Base-by-base conservation (phyloP, 2,113 vertebrate species). In the Scytalopus superciliaris region DNA sequence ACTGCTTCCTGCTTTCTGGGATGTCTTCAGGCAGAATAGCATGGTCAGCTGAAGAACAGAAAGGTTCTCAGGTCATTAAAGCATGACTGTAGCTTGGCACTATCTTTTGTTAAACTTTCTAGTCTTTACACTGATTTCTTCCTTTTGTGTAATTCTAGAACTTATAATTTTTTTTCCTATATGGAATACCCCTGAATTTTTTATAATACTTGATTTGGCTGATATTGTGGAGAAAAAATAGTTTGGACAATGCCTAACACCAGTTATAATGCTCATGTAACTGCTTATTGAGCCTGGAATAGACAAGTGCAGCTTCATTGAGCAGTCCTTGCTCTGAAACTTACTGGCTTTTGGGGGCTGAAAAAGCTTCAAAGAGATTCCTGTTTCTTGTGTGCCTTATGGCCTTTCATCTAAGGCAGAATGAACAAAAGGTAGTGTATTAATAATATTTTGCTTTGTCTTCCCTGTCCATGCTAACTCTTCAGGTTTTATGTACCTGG, bases 1-100 rank as follows among this genome's bases (percentile, higher is more conserved):
- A 99, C 44, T 87, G 97, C 68, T 97, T 98, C 85, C 98, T 98
- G 28, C 81, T 97, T 84, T 90, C 88, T 35, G 42, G 77, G n/a
- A 45, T 27, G 24, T 84, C 87, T 33, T 70, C 76, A 39, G 93
- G 93, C 78, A 89, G 47, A 72, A 37, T 35, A 80, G 57, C 77
- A 19, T 13, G 88, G 79, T 68, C 93, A 88, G 82, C 96, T 96
- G 81, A 93, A 81, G 74, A 89, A 89, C 25, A 96, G 49, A 28
- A 37, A 45, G 4, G n/a, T 55, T 75, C 42, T 78, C n/a, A 19
- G 40, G 57, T 92, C 75, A 82, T 5, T 28, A 92, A 87, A 73
- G n/a, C 49, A 42, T 49, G 42, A 47, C 6, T 69, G 37, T 50
- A 50, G 24, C 50, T 73, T 7, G 2, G 35, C 47, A 63, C 18